Base-by-base conservation (phyloP, 2,888 invertebrate genomes). In the Temnothorax ravouxi region DNA sequence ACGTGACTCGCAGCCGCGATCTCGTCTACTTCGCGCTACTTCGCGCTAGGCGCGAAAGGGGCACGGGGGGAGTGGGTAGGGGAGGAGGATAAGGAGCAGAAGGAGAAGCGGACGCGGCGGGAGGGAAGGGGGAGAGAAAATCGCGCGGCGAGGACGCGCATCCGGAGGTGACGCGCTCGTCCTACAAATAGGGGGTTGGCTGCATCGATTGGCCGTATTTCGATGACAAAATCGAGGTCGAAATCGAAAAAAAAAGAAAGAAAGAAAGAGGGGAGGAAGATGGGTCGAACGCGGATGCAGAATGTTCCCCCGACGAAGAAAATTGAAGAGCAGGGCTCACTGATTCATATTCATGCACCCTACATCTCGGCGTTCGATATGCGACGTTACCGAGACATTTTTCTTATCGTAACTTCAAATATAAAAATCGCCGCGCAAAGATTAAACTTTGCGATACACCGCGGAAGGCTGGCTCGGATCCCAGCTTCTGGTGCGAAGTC, bases 181-280 rank as follows among this genome's bases (percentile, higher is more conserved):
- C 77, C 85, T 88, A 86, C 85, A 84, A 85, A 80, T 83, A 47
- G 84, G 86, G 91, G 67, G 89, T 91, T 91, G 89, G 89, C 89
- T 90, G 87, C 86, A 92, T 92, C 91, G 89, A 91, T 89, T 89
- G 92, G 92, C 91, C 90, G 90, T 91, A 92, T 93, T 92, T 92
- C 88, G 88, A 87, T 76, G 84, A 67, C 81, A 67, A 82, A 86
- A 91, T 92, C 90, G 88, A 91, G 90, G 91, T 91, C 91, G 89
- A 88, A 91, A 84, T 86, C 54, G 56, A 64, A 74, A 80, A 44
- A 47, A 54, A 50, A 29, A 84, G 81, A 80, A 79, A 86, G 81
- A 80, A 79, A 86, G 85, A 77, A 64, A 82, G 77, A 52, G 69
- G 47, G 38, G 21, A 59, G 15, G 47, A 9, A 52, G n/a, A 69